Evolutionary conservation across 2,888 invertebrate genomes (phyloP).

Genomic region (Andrena flavipes): DNA sequence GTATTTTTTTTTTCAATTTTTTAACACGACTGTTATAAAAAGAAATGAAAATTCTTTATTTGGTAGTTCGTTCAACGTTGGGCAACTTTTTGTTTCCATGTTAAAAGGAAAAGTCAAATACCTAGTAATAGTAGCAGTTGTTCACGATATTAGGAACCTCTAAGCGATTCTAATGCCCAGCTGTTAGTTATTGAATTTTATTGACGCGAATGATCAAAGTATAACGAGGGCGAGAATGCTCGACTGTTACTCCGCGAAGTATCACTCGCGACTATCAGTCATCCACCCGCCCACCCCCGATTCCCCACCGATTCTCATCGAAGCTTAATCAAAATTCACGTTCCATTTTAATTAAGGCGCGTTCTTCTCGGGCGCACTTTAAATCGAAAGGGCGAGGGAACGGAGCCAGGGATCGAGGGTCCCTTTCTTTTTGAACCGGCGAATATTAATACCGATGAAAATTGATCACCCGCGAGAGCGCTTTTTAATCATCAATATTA

Average conservation of each 20-base stretch:
- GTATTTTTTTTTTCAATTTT: too few species aligned
- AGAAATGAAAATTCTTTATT: too few species aligned
- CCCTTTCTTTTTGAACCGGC: conserved; percentile 44
- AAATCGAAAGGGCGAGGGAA: conserved; percentile 16
- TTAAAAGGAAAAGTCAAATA: too few species aligned
- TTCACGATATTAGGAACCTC: neutral
- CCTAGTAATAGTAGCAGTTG: too few species aligned
- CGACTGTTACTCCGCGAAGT: neutral
- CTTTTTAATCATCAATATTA: conserved; percentile 81
- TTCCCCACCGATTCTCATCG: neutral
- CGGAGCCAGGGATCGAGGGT: conserved; percentile 18
- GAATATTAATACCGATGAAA: conserved; percentile 75
- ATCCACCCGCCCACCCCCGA: neutral
- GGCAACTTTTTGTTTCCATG: too few species aligned
- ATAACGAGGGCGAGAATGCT: neutral
- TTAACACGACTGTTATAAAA: too few species aligned
- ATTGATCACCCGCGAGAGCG: conserved; percentile 75
- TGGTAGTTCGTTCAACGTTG: too few species aligned
- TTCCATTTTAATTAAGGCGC: conserved; percentile 49
- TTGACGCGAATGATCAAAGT: neutral
- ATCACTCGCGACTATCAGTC: conserved; percentile 1
- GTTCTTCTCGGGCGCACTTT: conserved; percentile 16
- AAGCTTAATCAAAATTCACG: conserved; percentile 42
- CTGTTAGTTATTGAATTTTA: neutral
- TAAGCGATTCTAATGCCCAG: neutral